phyloP scores from a whole-genome alignment of 1,140 invertebrate species.

The Calephelis virginiensis region DNA sequence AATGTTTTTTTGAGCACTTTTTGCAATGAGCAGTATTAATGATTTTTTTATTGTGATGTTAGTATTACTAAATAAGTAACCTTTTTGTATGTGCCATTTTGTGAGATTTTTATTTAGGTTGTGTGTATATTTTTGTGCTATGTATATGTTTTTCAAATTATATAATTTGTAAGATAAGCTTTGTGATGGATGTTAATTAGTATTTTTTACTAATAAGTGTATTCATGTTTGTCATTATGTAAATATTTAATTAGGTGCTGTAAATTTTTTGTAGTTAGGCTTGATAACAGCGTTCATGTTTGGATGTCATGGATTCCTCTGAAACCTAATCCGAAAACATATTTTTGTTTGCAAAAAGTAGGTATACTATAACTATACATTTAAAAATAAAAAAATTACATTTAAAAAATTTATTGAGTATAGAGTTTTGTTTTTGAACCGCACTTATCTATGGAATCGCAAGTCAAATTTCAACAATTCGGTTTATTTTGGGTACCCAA shows the following conservation, averaged over 20 bases:
- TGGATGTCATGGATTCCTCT: not conserved
- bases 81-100: conserved; percentile 8
- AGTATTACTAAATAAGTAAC: not conserved
- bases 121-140: not conserved
- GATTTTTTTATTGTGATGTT: conserved; percentile 6
- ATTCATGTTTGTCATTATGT: not conserved
- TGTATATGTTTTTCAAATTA: not conserved
- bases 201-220: conserved; percentile 1
- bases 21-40: conserved; percentile 20
- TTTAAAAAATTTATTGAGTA: too few species aligned
- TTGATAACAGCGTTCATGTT: not conserved
- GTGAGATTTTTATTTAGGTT: conserved; percentile 14
- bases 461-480: too few species aligned
- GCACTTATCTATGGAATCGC: too few species aligned
- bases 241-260: conserved; percentile 5
- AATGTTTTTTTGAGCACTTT: not conserved
- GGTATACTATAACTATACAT: too few species aligned
- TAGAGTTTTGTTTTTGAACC: too few species aligned
- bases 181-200: not conserved
- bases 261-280: not conserved
- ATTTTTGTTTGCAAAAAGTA: too few species aligned
- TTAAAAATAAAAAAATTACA: too few species aligned
- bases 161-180: not conserved
- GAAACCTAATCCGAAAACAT: too few species aligned
- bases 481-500: too few species aligned